phyloP scores from a whole-genome alignment of 2,888 invertebrate species.

The Callyntrura guangdongensis region DNA sequence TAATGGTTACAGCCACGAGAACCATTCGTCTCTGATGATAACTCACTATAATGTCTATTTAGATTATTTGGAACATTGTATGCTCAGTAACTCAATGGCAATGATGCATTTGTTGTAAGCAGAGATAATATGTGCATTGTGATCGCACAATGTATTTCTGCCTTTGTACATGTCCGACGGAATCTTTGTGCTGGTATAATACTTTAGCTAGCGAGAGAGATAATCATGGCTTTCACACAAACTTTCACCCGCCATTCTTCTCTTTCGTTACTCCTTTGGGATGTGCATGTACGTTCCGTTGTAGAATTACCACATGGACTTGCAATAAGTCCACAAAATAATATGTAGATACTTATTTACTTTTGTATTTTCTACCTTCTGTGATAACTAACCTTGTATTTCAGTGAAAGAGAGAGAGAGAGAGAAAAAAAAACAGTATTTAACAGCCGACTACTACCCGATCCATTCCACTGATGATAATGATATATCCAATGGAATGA shows the following conservation, averaged over 20 bases:
- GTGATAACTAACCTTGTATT: no score
- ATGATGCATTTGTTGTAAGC: slow-evolving; percentile 56
- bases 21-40: slow-evolving; percentile 74
- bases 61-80: slow-evolving; percentile 52
- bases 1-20: slow-evolving; percentile 75
- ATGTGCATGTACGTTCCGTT: slow-evolving; percentile 32
- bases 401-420: slow-evolving; percentile 1
- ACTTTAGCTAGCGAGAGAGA: slow-evolving; percentile 8
- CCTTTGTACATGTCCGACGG: not conserved
- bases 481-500: slow-evolving; percentile 76
- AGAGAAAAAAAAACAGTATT: slow-evolving; percentile 25
- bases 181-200: not conserved
- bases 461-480: slow-evolving; percentile 38
- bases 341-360: not conserved
- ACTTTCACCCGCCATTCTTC: slow-evolving; percentile 74
- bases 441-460: slow-evolving; percentile 44
- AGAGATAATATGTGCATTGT: slow-evolving; percentile 45
- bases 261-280: slow-evolving; percentile 64
- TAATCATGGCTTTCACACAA: slow-evolving; percentile 77
- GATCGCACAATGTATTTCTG: not conserved
- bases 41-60: slow-evolving; percentile 58
- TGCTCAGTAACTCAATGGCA: slow-evolving; percentile 48
- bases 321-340: not conserved
- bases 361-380: no score
- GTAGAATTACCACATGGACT: slow-evolving; percentile 22